Evolutionary conservation across 2,888 invertebrate species (phyloP).

Genomic region (Prosopocoilus inquinatus): DNA sequence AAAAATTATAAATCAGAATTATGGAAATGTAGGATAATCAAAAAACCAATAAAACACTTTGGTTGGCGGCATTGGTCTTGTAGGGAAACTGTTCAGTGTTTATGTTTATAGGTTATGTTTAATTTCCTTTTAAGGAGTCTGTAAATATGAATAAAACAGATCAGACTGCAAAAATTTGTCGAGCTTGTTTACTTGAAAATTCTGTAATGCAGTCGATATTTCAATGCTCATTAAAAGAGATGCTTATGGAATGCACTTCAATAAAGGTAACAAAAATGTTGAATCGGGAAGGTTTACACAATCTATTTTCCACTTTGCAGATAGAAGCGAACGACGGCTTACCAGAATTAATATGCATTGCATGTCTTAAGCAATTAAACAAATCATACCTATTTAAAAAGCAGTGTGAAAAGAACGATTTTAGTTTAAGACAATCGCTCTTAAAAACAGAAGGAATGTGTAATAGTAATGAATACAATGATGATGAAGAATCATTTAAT

Average conservation of each 20-base stretch:
- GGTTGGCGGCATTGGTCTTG: not conserved
- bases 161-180: slow-evolving; percentile 18
- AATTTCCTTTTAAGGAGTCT: not conserved
- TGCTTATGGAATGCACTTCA: slow-evolving; percentile 20
- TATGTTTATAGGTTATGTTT: not conserved
- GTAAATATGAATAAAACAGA: not conserved
- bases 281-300: not conserved
- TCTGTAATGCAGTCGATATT: slow-evolving; percentile 24
- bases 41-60: not conserved
- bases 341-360: slow-evolving; percentile 36
- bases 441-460: slow-evolving; percentile 5
- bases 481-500: not conserved
- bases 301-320: slow-evolving; percentile 19
- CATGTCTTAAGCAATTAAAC: slow-evolving; percentile 32
- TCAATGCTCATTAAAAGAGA: slow-evolving; percentile 20
- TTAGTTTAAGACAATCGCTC: slow-evolving; percentile 13
- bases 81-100: not conserved
- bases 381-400: slow-evolving; percentile 33
- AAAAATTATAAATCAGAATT: too few species aligned
- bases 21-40: too few species aligned
- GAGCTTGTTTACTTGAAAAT: slow-evolving; percentile 24
- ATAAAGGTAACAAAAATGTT: slow-evolving; percentile 20
- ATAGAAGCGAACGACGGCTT: slow-evolving; percentile 38
- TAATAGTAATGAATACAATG: slow-evolving; percentile 2
- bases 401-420: slow-evolving; percentile 34